Evolutionary conservation across 2,888 invertebrate species (phyloP), one percentile per base, ranked within the genome.

Genomic region (Drosophila rellima): DNA sequence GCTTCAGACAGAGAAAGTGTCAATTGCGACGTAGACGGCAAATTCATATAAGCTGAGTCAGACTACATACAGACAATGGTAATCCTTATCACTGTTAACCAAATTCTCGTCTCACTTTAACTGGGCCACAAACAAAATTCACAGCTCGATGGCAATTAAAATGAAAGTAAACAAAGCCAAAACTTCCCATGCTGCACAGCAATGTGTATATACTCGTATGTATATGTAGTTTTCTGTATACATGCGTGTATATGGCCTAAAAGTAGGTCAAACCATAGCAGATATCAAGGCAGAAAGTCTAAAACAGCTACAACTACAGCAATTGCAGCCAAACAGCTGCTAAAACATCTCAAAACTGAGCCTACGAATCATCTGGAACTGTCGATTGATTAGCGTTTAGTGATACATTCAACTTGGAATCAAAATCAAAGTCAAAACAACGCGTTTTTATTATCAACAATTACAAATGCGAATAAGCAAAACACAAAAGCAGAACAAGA

Each of bases 141-240:
- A 44, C 54, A 52, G 35, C 42, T 10, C 47, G 61, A 60, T 48
- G 52, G 42, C 63, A 63, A 67, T 33, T 69, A 59, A 77, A 77
- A 75, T 51, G 73, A 75, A 75, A 72, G 75, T 77, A 77, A 75
- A 75, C 77, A 75, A 68, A 63, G 39, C 33, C 55, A 15, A 64
- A 72, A 75, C 60, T 76, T 72, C 68, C 60, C 77, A 76, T 61
- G 63, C 33, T 48, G 5, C 44, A 52, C 35, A 48, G 29, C 20
- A 50, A 13, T 45, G 35, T 45, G 6, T 57, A 42, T 45, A 42
- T 54, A 20, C 37, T 26, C 18, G 13, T 2, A 35, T 35, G 11
- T 26, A 29, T 11, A 39, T 37, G 13, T 37, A 18, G 13, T 3
- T 42, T 20, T 13, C 11, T 23, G 23, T 29, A 17, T 61, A 31